Conservation (phyloP, 2,888 invertebrate species). For the Athripsodes cinereus region DNA sequence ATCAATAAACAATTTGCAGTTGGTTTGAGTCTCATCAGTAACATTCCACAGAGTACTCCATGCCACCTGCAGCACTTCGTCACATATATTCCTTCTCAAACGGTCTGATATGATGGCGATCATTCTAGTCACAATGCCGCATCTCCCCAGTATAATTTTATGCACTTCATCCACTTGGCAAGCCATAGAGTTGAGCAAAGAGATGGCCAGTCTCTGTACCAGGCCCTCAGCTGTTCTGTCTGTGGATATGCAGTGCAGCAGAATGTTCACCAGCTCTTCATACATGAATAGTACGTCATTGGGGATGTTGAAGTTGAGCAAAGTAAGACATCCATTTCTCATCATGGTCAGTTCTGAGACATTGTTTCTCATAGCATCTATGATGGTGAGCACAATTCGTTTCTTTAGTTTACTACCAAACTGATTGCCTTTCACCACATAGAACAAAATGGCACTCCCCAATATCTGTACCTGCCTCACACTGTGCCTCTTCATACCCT, state of each 20-base stretch:
- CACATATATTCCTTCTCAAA: constrained; percentile 69
- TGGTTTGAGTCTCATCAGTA: constrained; percentile 91
- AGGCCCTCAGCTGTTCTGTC: constrained; percentile 83
- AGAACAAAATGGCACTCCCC: constrained; percentile 90
- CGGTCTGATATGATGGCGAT: constrained; percentile 79
- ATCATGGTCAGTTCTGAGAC: constrained; percentile 88
- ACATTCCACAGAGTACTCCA: constrained; percentile 99
- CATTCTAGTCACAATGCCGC: constrained; percentile 86
- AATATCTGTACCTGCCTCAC: constrained; percentile 87
- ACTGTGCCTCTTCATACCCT: constrained; percentile 85
- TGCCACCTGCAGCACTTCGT: constrained; percentile 94
- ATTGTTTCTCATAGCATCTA: constrained; percentile 86
- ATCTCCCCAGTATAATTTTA: constrained; percentile 83
- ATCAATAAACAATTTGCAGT: constrained; percentile 86
- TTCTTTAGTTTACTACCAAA: constrained; percentile 61
- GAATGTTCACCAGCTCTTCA: constrained; percentile 74
- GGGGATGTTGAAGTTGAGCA: constrained; percentile 93
- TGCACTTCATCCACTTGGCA: constrained; percentile 94
- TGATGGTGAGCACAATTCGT: constrained; percentile 72
- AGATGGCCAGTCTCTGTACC: constrained; percentile 91
- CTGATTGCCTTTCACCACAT: constrained; percentile 79
- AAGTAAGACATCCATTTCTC: constrained; percentile 90
- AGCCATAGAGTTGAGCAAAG: constrained; percentile 89
- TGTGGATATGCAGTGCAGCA: constrained; percentile 69
- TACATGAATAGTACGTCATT: constrained; percentile 93